These are phyloP conservation scores for Trisateles emortualis DNA, from an alignment of 2,888 invertebrate species.

Conservation along the genomic window DNA sequence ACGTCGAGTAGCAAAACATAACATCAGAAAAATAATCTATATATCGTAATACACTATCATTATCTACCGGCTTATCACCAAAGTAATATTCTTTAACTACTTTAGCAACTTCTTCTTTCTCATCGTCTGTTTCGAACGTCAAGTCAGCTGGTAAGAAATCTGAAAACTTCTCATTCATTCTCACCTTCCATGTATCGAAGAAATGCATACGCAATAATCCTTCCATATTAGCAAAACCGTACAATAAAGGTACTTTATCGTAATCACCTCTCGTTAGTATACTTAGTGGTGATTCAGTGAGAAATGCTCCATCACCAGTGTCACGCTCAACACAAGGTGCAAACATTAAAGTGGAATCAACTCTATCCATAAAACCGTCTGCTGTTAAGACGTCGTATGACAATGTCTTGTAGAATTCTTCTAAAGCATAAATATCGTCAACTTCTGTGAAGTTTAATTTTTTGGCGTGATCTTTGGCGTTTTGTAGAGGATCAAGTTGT, in stretches of 20 bases:
- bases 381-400: constrained; percentile 7
- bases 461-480: constrained; percentile 53
- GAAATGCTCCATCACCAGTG: constrained; percentile 48
- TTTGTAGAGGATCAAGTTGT: constrained; percentile 27
- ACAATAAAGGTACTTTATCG: constrained; percentile 38
- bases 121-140: constrained; percentile 46
- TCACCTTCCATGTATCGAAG: constrained; percentile 45
- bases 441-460: constrained; percentile 45
- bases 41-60: background rate
- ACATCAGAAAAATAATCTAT: constrained; percentile 33
- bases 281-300: constrained; percentile 54
- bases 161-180: constrained; percentile 58
- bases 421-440: constrained; percentile 51
- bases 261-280: constrained; percentile 52
- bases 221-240: constrained; percentile 54
- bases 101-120: constrained; percentile 48
- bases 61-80: background rate
- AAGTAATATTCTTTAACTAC: constrained; percentile 41
- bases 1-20: constrained; percentile 52
- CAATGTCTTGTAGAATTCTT: constrained; percentile 29
- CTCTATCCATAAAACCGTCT: constrained; percentile 4
- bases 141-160: constrained; percentile 60
- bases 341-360: constrained; percentile 46
- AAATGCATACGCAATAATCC: constrained; percentile 37
- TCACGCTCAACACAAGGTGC: constrained; percentile 47